phyloP scores from a whole-genome alignment of 1,140 invertebrate species.

The Bombus waltoni region DNA sequence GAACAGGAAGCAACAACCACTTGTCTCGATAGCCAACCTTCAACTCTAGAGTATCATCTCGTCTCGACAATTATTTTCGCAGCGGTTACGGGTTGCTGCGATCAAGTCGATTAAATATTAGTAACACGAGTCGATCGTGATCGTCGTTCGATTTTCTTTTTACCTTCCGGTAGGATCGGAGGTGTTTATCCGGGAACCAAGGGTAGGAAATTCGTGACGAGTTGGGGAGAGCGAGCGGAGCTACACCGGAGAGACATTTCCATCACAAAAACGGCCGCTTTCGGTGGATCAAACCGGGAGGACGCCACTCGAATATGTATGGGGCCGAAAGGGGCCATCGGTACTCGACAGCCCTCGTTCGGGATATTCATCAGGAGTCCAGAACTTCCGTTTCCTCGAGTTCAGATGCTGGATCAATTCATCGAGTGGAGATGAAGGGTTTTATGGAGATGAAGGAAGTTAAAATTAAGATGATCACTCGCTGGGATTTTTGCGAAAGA shows the following conservation, averaged over 20 bases:
- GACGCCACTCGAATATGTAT: slow-evolving; percentile 58
- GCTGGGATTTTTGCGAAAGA: background rate
- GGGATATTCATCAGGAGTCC: slow-evolving; percentile 43
- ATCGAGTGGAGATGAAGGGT: background rate
- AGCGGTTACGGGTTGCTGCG: background rate
- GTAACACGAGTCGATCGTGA: too few relatives aligned
- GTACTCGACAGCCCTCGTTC: slow-evolving; percentile 14
- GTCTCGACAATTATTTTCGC: slow-evolving; percentile 14
- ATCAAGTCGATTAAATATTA: slow-evolving; percentile 11
- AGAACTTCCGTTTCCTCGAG: background rate
- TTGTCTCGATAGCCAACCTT: background rate
- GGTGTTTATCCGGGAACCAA: background rate
- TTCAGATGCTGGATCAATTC: background rate
- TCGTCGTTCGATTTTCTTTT: background rate
- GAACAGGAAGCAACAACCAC: slow-evolving; percentile 2
- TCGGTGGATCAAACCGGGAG: slow-evolving; percentile 45
- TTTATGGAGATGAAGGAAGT: background rate
- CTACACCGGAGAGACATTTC: slow-evolving; percentile 50
- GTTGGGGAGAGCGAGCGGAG: background rate
- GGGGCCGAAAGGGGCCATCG: slow-evolving; percentile 36
- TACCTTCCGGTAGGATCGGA: too few relatives aligned
- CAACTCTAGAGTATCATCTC: background rate
- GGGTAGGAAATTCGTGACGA: background rate
- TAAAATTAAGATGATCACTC: background rate
- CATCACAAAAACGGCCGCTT: slow-evolving; percentile 55